phyloP scores from a whole-genome alignment of 2,113 vertebrate species.

The Triplophysa siluroides region DNA sequence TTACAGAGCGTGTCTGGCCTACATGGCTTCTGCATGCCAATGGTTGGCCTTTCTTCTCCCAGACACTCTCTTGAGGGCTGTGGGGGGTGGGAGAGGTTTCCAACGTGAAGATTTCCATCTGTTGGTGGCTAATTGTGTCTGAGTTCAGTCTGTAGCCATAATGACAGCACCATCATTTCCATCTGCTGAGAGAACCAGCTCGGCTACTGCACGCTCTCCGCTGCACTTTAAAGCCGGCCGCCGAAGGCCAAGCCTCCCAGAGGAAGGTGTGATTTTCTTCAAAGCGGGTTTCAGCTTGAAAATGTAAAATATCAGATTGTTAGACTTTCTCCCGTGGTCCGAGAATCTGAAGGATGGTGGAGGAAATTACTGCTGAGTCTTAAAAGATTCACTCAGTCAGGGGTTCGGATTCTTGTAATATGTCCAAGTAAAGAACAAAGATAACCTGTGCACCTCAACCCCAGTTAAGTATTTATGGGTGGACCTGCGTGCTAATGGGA shows the following conservation, averaged over 20 bases:
- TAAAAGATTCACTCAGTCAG: slow-evolving; percentile 58
- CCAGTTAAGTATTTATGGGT: slow-evolving; percentile 37
- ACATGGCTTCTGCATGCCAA: slow-evolving; percentile 17
- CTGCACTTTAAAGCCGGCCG: slow-evolving; percentile 62
- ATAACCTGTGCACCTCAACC: slow-evolving; percentile 27
- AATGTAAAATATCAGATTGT: slow-evolving; percentile 57
- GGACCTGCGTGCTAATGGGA: slow-evolving; percentile 28
- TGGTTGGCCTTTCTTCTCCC: slow-evolving; percentile 16
- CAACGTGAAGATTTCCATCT: slow-evolving; percentile 59
- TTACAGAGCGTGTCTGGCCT: slow-evolving; percentile 20
- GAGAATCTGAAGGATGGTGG: slow-evolving; percentile 61
- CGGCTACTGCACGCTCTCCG: slow-evolving; percentile 46
- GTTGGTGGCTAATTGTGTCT: slow-evolving; percentile 65
- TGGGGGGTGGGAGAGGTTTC: slow-evolving; percentile 34
- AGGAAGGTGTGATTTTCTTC: slow-evolving; percentile 66
- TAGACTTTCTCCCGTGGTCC: slow-evolving; percentile 54
- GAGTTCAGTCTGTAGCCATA: slow-evolving; percentile 60
- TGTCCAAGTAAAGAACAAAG: slow-evolving; percentile 48
- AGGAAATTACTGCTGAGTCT: slow-evolving; percentile 63
- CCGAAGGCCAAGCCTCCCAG: slow-evolving; percentile 65
- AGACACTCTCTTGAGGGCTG: slow-evolving; percentile 22
- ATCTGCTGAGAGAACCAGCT: slow-evolving; percentile 61
- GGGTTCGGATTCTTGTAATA: slow-evolving; percentile 42
- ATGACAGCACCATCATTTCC: slow-evolving; percentile 69
- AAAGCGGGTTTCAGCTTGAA: slow-evolving; percentile 54